Conservation (phyloP, 2,888 invertebrate genomes). For the Coelogynopora nodosa region DNA sequence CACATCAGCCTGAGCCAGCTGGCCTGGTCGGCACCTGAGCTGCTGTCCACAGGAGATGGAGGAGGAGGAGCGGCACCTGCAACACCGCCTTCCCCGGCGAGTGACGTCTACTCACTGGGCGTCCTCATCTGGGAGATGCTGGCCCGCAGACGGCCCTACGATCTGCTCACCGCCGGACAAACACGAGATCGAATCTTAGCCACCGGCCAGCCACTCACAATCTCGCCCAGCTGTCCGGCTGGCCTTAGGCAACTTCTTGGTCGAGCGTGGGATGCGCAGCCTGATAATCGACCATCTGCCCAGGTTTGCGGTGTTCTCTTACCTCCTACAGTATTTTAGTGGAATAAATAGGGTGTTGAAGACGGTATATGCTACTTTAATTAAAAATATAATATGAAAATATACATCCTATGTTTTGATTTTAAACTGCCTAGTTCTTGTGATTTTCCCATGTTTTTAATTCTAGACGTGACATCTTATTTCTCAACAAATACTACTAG, state of each 20-base stretch:
- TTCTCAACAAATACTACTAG: too few relatives aligned
- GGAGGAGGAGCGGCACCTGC: not conserved
- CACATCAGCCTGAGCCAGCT: not conserved
- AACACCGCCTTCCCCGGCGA: not conserved
- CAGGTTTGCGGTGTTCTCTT: not conserved
- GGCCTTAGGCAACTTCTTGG: not conserved
- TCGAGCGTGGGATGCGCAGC: not conserved
- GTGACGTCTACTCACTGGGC: not conserved
- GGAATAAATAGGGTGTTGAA: too few relatives aligned
- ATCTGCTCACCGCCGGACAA: not conserved
- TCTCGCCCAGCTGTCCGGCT: not conserved
- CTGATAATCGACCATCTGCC: not conserved
- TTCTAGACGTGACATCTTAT: too few relatives aligned
- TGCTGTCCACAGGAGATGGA: too few relatives aligned
- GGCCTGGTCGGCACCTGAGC: not conserved
- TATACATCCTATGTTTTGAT: too few relatives aligned
- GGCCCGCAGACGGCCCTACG: not conserved
- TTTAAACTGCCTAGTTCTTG: too few relatives aligned
- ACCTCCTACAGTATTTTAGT: too few relatives aligned
- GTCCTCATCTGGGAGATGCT: constrained; percentile 5
- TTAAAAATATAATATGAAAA: too few relatives aligned
- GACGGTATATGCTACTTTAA: too few relatives aligned
- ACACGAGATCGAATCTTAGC: not conserved
- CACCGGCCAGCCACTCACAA: not conserved
- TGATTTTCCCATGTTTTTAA: too few relatives aligned